Evolutionary conservation across 2,113 vertebrate genomes (phyloP).

Genomic region (Xerus inauris): DNA sequence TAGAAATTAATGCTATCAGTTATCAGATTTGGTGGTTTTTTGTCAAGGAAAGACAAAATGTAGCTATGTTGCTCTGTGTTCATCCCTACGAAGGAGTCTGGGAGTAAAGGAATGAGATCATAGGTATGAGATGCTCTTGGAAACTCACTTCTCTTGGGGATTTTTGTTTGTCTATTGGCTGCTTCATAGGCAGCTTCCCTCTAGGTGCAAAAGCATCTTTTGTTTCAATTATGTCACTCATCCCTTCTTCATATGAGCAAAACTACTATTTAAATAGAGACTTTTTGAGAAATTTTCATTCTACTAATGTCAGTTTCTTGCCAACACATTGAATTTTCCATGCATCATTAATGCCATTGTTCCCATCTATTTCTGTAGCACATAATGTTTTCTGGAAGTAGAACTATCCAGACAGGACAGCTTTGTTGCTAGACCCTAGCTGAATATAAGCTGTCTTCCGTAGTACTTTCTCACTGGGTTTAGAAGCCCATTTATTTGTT

Average conservation of each 20-base stretch:
- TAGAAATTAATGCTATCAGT: neutral
- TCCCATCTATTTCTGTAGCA: conserved; percentile 51
- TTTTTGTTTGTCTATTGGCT: neutral
- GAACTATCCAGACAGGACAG: conserved; percentile 9
- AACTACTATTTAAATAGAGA: neutral
- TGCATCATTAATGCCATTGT: conserved; percentile 7
- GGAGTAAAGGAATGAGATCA: neutral
- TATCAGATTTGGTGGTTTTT: conserved; percentile 11
- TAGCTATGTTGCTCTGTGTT: neutral
- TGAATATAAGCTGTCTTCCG: neutral
- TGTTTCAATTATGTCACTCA: neutral
- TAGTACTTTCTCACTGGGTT: conserved; percentile 25
- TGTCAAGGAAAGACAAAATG: conserved; percentile 5
- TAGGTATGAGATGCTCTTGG: neutral
- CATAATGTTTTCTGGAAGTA: conserved; percentile 2
- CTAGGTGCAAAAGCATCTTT: neutral
- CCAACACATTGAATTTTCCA: conserved; percentile 34
- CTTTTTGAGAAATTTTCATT: conserved; percentile 7
- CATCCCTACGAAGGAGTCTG: neutral
- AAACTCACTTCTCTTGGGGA: neutral
- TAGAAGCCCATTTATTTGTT: neutral
- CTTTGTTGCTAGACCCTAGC: neutral
- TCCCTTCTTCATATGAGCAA: neutral
- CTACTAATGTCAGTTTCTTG: conserved; percentile 56
- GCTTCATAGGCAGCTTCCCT: neutral